Percentiles rank a stretch among this genome's conserved stretches.
phyloP scores from a whole-genome alignment of 2,888 invertebrate genomes.

The Apamea anceps region DNA sequence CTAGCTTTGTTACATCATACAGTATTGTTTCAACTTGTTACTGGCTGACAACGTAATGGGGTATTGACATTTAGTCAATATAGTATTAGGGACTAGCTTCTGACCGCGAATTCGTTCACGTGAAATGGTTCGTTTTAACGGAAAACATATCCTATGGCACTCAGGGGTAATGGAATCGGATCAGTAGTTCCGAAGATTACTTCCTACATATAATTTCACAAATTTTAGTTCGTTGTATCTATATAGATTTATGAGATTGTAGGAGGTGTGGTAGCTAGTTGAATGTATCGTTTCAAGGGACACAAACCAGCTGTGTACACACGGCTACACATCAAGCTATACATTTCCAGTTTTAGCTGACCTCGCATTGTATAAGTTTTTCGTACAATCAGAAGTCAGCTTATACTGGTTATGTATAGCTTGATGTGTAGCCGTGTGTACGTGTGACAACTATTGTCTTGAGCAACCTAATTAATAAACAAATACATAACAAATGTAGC shows the following conservation, averaged over 20 bases:
- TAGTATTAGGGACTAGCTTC: background rate
- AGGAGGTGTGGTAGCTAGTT: background rate
- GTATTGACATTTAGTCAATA: background rate
- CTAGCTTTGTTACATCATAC: constrained; percentile 51
- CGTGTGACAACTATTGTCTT: background rate
- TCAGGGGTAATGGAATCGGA: background rate
- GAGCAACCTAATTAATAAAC: constrained; percentile 2
- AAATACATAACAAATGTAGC: background rate
- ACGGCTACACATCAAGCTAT: too few species aligned
- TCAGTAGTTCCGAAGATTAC: background rate
- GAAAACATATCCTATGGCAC: background rate
- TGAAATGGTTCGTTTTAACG: background rate
- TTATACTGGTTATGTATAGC: too few species aligned
- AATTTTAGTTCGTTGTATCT: background rate
- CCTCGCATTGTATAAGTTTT: too few species aligned
- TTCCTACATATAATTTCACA: background rate
- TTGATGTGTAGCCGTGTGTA: too few species aligned
- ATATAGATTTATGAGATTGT: too few species aligned
- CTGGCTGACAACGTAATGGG: constrained; percentile 15
- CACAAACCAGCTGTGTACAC: background rate
- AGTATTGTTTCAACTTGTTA: constrained; percentile 49
- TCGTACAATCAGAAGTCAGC: too few species aligned
- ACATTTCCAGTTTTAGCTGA: too few species aligned
- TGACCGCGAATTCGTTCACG: background rate
- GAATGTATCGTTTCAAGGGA: background rate